Percentiles rank a stretch among this genome's conserved stretches.
These are phyloP conservation scores for Ophthalmolycus amberensis DNA, from an alignment of 2,113 vertebrate species.

Conservation along the genomic window DNA sequence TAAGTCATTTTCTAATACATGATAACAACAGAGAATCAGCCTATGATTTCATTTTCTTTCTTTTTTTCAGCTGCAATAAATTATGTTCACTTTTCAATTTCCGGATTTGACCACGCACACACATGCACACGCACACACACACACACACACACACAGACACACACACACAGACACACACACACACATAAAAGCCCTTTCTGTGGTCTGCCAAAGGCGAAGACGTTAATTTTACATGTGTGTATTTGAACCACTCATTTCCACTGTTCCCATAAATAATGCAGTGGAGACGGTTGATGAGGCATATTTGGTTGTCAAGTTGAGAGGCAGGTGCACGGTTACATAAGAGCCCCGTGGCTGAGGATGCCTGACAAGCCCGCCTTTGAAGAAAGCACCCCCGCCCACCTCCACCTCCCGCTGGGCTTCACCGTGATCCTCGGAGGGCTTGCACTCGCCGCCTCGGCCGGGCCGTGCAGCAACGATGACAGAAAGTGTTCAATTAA, in stretches of 20 bases:
- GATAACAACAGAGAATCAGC: not conserved
- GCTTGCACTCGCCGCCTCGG: slow-evolving; percentile 21
- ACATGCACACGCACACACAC: not conserved
- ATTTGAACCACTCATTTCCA: slow-evolving; percentile 50
- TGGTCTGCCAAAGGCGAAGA: slow-evolving; percentile 31
- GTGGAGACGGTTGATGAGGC: slow-evolving; percentile 68
- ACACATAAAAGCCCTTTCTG: not conserved
- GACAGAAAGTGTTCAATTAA: slow-evolving; percentile 19
- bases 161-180: slow-evolving; percentile 6
- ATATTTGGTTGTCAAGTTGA: slow-evolving; percentile 61
- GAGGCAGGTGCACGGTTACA: slow-evolving; percentile 47
- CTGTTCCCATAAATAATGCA: slow-evolving; percentile 67
- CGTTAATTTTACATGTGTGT: slow-evolving; percentile 40
- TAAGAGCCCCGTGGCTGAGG: slow-evolving; percentile 47
- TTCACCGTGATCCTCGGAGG: not conserved
- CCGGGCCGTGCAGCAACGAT: slow-evolving; percentile 4
- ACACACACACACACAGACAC: slow-evolving; percentile 7
- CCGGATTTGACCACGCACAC: not conserved
- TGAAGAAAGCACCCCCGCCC: slow-evolving; percentile 45
- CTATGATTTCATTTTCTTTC: not conserved
- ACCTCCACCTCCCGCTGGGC: slow-evolving; percentile 24
- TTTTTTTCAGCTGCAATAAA: not conserved
- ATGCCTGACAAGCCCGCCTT: slow-evolving; percentile 42
- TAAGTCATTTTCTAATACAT: not conserved
- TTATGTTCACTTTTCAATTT: not conserved